These are phyloP conservation scores for Pandemis heparana DNA, from an alignment of 2,888 invertebrate species.

Conservation along the genomic window DNA sequence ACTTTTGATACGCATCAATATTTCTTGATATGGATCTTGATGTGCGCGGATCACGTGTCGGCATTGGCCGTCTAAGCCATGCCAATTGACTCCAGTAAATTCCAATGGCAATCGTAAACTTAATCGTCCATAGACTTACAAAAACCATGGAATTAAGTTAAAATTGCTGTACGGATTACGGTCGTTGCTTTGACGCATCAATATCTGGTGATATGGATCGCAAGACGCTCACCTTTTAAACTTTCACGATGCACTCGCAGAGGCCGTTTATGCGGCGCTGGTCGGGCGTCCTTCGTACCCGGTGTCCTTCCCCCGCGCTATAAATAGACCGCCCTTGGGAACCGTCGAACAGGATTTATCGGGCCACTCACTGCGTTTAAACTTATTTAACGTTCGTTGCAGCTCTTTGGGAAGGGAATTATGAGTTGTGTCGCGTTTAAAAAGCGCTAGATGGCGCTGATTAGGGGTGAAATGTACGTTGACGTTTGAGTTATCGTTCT, in stretches of 20 bases:
- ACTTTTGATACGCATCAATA: too few species aligned
- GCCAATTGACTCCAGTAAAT: too few species aligned
- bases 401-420: background rate
- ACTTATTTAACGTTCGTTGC: conserved; percentile 32
- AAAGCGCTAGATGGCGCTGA: background rate
- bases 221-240: background rate
- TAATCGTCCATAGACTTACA: too few species aligned
- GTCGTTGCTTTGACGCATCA: too few species aligned
- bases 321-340: conserved; percentile 79
- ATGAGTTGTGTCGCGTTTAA: background rate
- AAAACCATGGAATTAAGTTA: too few species aligned
- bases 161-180: too few species aligned
- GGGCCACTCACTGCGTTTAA: conserved; percentile 51
- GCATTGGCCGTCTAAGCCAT: too few species aligned
- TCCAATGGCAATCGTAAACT: too few species aligned
- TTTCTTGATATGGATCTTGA: too few species aligned
- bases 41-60: too few species aligned
- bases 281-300: conserved; percentile 56
- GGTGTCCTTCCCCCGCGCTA: conserved; percentile 75
- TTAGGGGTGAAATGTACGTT: background rate
- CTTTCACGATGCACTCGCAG: background rate
- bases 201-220: background rate
- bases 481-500: background rate
- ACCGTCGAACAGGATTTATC: conserved; percentile 80
- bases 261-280: background rate